Evolutionary conservation across 1,140 invertebrate species (phyloP).

Genomic region (Lordiphosa stackelbergi): DNA sequence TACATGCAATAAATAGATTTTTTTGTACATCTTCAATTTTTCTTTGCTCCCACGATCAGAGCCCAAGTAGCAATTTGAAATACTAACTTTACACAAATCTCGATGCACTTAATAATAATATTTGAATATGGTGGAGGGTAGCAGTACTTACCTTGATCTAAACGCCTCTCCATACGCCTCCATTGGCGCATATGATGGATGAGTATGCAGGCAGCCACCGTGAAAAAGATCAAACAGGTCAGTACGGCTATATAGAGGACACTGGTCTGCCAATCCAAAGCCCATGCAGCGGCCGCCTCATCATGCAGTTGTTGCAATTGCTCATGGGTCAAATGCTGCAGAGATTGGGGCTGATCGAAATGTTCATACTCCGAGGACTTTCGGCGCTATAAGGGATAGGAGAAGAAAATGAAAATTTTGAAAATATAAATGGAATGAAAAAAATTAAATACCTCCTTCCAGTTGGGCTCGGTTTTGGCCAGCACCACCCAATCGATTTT

Average conservation of each 20-base stretch:
- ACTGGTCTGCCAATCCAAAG: slow-evolving; percentile 80
- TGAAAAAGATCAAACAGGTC: slow-evolving; percentile 82
- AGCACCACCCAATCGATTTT: slow-evolving; percentile 73
- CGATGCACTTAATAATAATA: no score
- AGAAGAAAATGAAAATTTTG: neutral
- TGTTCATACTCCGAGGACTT: slow-evolving; percentile 67
- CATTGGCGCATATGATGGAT: slow-evolving; percentile 82
- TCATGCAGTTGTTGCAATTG: slow-evolving; percentile 70
- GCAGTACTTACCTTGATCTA: slow-evolving; percentile 78
- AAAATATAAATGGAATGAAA: no score
- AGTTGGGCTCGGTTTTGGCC: slow-evolving; percentile 73
- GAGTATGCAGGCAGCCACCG: slow-evolving; percentile 81
- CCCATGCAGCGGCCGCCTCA: slow-evolving; percentile 56
- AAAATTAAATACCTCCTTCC: no score
- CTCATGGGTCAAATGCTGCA: slow-evolving; percentile 69
- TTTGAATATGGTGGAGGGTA: no score
- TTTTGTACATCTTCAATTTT: no score
- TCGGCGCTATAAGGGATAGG: slow-evolving; percentile 48
- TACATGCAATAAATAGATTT: no score
- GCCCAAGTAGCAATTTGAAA: no score
- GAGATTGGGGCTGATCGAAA: slow-evolving; percentile 38
- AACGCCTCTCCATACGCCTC: slow-evolving; percentile 79
- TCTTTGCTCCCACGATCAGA: no score
- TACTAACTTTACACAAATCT: no score
- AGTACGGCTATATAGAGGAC: slow-evolving; percentile 80